phyloP scores from a whole-genome alignment of 2,888 invertebrate genomes.

The Caenorhabditis uteleia region DNA sequence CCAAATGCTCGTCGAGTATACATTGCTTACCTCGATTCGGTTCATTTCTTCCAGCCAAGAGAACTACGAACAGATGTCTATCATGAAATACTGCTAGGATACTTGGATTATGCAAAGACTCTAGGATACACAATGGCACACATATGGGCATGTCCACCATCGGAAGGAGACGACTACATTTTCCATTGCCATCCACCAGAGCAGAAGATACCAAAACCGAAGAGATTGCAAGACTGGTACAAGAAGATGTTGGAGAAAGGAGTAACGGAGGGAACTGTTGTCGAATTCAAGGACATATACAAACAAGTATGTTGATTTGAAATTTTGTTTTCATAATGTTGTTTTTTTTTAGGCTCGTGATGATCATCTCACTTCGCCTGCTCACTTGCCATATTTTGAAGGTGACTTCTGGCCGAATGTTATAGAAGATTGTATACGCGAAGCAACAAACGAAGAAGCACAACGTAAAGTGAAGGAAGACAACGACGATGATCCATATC shows the following conservation, averaged over 20 bases:
- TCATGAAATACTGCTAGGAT: conserved; percentile 97
- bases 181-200: conserved; percentile 99
- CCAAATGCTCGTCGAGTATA: conserved; percentile 87
- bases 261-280: conserved; percentile 94
- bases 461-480: conserved; percentile 77
- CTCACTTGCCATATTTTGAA: conserved; percentile 95
- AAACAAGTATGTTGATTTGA: conserved; percentile 54
- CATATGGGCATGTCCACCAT: conserved; percentile 99
- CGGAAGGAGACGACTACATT: conserved; percentile 99
- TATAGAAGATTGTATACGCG: conserved; percentile 97
- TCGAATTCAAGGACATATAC: conserved; percentile 89
- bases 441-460: conserved; percentile 96
- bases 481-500: conserved; percentile 45
- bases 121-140: conserved; percentile 98
- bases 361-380: conserved; percentile 90
- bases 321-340: no score
- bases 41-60: conserved; percentile 97
- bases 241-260: conserved; percentile 99
- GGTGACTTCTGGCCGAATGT: conserved; percentile 99
- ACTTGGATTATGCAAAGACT: conserved; percentile 93
- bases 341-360: conserved; percentile 81
- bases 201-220: conserved; percentile 99
- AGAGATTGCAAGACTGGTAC: conserved; percentile 94
- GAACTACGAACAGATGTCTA: conserved; percentile 97
- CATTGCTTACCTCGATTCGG: conserved; percentile 98